A percentile compares a stretch with the other conserved stretches of the same genome.
Conservation (phyloP, 2,888 invertebrate species). For the Dolichomitus sp. region DNA sequence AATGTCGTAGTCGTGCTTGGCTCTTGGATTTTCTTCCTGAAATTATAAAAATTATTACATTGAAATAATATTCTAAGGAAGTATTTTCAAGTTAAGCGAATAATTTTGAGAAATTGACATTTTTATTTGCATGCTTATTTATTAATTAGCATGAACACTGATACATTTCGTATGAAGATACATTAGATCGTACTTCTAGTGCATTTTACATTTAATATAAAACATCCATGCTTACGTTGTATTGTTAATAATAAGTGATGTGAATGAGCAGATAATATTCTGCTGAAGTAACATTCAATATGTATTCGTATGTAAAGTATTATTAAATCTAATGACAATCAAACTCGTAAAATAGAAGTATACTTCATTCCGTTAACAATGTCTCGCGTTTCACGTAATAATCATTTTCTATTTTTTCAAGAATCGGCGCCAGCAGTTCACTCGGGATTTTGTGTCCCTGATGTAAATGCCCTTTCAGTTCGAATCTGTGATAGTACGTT, state of each 20-base stretch:
- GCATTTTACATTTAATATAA: neutral
- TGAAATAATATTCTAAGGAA: neutral
- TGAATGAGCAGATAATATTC: neutral
- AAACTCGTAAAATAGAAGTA: neutral
- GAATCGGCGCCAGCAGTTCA: constrained; percentile 35
- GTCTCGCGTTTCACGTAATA: constrained; percentile 9
- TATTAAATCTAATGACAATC: neutral
- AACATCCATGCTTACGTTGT: neutral
- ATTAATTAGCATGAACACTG: constrained; percentile 1
- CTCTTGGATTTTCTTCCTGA: constrained; percentile 6
- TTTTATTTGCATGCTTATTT: neutral
- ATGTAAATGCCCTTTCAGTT: constrained; percentile 84
- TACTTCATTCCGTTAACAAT: neutral
- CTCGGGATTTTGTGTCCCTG: constrained; percentile 65
- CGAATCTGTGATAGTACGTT: constrained; percentile 85
- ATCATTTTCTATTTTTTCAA: constrained; percentile 37
- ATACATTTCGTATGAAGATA: neutral
- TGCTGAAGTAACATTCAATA: neutral
- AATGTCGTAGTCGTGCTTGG: constrained; percentile 1
- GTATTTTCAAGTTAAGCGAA: neutral
- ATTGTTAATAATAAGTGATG: neutral
- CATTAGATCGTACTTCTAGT: neutral
- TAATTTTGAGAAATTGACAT: neutral
- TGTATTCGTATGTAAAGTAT: neutral
- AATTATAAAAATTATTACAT: constrained; percentile 4